Evolutionary conservation across 2,888 invertebrate genomes (phyloP).

Genomic region (Cacoxenus indagator): DNA sequence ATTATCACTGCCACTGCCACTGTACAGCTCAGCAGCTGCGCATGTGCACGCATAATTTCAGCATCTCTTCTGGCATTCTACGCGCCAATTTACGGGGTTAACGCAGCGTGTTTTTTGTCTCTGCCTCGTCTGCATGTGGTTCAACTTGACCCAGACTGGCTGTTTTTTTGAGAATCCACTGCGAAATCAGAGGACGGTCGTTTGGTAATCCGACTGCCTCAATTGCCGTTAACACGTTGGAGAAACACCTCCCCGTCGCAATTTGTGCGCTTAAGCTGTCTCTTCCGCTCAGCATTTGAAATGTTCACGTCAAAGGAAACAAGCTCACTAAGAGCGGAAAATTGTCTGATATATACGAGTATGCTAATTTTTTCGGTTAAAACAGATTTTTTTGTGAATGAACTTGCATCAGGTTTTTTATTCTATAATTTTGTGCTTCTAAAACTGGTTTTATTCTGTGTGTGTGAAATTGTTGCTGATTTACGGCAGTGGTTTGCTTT

Average conservation of each 20-base stretch:
- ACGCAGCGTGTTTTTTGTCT: neutral
- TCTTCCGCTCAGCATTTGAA: conserved; percentile 20
- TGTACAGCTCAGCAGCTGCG: neutral
- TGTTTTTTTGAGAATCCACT: neutral
- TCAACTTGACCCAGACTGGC: neutral
- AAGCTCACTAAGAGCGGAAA: neutral
- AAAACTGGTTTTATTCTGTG: conserved; percentile 6
- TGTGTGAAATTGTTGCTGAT: neutral
- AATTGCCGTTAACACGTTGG: neutral
- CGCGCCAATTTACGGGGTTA: neutral
- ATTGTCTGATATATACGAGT: neutral
- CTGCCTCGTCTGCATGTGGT: neutral
- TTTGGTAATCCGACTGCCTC: neutral
- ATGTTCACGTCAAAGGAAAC: neutral
- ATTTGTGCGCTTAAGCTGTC: conserved; percentile 14
- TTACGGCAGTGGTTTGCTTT: neutral
- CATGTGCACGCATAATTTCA: neutral
- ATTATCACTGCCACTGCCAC: no score
- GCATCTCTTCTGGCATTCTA: neutral
- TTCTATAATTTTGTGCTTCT: neutral
- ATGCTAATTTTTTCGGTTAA: neutral
- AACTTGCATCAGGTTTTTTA: neutral
- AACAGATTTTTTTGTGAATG: conserved; percentile 1
- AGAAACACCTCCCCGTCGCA: neutral
- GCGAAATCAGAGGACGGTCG: no score